Conservation (phyloP, 2,797 vertebrate genomes). For the Pagetopsis macropterus region DNA sequence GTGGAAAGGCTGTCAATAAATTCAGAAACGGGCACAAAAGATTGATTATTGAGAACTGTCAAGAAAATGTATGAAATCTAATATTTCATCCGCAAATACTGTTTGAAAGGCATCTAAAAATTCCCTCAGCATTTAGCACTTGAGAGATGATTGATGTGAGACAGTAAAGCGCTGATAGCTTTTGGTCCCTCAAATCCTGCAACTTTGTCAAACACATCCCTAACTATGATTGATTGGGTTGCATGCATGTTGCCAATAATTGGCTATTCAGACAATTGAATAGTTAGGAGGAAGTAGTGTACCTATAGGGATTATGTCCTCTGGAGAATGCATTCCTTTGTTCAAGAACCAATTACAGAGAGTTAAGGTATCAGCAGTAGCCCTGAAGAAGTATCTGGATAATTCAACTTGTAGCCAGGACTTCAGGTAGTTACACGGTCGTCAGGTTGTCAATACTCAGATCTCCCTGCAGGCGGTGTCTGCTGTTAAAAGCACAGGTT, state of each 20-base stretch:
- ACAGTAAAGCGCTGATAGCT: slow-evolving; percentile 19
- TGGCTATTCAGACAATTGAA: slow-evolving; percentile 62
- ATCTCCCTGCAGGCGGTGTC: slow-evolving; percentile 1
- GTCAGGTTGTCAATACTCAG: slow-evolving; percentile 21
- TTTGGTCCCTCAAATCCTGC: slow-evolving; percentile 55
- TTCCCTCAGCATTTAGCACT: slow-evolving; percentile 37
- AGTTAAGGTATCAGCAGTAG: slow-evolving; percentile 33
- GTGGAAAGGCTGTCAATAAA: not conserved
- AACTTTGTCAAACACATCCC: slow-evolving; percentile 58
- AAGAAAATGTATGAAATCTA: slow-evolving; percentile 23
- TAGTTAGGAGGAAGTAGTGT: slow-evolving; percentile 30
- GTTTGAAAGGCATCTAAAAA: not conserved
- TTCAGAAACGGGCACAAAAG: not conserved
- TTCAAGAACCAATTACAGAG: slow-evolving; percentile 67
- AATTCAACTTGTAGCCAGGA: slow-evolving; percentile 30
- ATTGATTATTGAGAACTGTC: slow-evolving; percentile 3
- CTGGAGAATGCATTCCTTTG: slow-evolving; percentile 61
- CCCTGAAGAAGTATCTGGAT: slow-evolving; percentile 23
- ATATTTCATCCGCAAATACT: slow-evolving; percentile 17
- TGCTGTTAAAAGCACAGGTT: slow-evolving; percentile 2
- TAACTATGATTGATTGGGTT: slow-evolving; percentile 66
- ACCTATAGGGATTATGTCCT: slow-evolving; percentile 42
- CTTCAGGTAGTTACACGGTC: slow-evolving; percentile 25
- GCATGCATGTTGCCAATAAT: slow-evolving; percentile 51
- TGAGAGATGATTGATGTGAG: slow-evolving; percentile 63